Percentiles rank a stretch among this genome's conserved stretches.
These are phyloP conservation scores for Poeciliopsis retropinna DNA, from an alignment of 2,113 vertebrate genomes.

Conservation along the genomic window DNA sequence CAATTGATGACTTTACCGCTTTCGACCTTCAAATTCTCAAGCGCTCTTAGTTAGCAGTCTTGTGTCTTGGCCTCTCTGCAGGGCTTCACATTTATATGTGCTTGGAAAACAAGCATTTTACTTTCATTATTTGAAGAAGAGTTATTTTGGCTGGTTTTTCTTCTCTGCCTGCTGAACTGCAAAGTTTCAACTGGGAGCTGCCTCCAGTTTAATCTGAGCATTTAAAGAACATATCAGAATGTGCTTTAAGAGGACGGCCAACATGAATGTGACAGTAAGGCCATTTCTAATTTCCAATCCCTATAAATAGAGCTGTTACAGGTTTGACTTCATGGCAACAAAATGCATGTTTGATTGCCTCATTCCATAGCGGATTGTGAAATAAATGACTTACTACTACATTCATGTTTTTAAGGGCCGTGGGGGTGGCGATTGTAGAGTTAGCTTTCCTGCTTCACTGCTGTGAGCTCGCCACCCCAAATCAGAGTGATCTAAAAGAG, in stretches of 20 bases:
- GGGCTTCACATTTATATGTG: slow-evolving; percentile 74
- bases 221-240: slow-evolving; percentile 75
- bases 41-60: slow-evolving; percentile 44
- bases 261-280: slow-evolving; percentile 83
- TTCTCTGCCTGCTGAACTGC: slow-evolving; percentile 73
- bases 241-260: slow-evolving; percentile 74
- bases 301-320: slow-evolving; percentile 60
- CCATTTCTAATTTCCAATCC: slow-evolving; percentile 75
- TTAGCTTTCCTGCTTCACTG: slow-evolving; percentile 65
- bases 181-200: slow-evolving; percentile 65
- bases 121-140: slow-evolving; percentile 74
- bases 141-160: slow-evolving; percentile 74
- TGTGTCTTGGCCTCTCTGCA: slow-evolving; percentile 28
- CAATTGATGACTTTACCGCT: neutral
- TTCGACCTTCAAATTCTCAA: slow-evolving; percentile 20
- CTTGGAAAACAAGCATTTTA: slow-evolving; percentile 70
- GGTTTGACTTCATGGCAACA: slow-evolving; percentile 69
- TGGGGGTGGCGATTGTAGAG: slow-evolving; percentile 70
- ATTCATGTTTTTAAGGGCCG: slow-evolving; percentile 78
- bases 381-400: slow-evolving; percentile 82
- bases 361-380: slow-evolving; percentile 71
- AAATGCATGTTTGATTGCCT: slow-evolving; percentile 82
- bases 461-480: slow-evolving; percentile 75
- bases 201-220: slow-evolving; percentile 52
- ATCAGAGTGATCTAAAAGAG: slow-evolving; percentile 75